Evolutionary conservation across 1,140 invertebrate species (phyloP), one percentile per base, ranked within the genome.

Genomic region (Zaprionus nigranus): DNA sequence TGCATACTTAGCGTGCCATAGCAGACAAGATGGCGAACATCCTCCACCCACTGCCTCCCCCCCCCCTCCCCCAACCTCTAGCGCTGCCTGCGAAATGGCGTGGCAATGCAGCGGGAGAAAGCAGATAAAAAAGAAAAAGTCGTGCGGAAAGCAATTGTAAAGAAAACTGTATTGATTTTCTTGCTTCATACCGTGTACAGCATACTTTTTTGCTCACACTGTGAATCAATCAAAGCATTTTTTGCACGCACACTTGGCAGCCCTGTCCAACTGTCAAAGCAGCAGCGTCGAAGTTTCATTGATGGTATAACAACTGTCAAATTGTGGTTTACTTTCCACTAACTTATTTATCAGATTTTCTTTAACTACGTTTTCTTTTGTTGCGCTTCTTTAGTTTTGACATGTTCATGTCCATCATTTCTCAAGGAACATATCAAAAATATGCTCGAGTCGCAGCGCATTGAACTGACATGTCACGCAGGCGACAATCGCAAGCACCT

Each of bases 321-420:
- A 81, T 54, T 68, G 56, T 57, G 49, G 68, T 78, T 81, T 58
- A 34, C 43, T 58, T 72, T 51, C 46, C 56, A 72, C 71, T 87
- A 84, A 87, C 88, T 88, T 88, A 88, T 88, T 84, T 75, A 88
- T 90, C 74, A 70, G 75, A 43, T 76, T 63, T 51, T 51, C 46
- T 53, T 75, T 67, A 75, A 75, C 60, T 71, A 49, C 71, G 66
- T 75, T 81, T 79, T 80, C 74, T 20, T 51, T 65, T 78, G 71
- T 66, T 64, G 17, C 40, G 36, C 36, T 38, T 57, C 6, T 20
- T 51, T 68, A 81, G 74, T 63, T 67, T 67, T 87, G 74, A 75
- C 78, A 81, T 38, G 62, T 49, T n/a, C 66, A 67, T 75, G 84
- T 63, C 73, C 83, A 88, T 83, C 79, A 79, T 73, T 79, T 6